Percentiles rank a stretch among this genome's conserved stretches.
Conservation (phyloP, 2,888 invertebrate genomes). For the Caenorhabditis sp. region DNA sequence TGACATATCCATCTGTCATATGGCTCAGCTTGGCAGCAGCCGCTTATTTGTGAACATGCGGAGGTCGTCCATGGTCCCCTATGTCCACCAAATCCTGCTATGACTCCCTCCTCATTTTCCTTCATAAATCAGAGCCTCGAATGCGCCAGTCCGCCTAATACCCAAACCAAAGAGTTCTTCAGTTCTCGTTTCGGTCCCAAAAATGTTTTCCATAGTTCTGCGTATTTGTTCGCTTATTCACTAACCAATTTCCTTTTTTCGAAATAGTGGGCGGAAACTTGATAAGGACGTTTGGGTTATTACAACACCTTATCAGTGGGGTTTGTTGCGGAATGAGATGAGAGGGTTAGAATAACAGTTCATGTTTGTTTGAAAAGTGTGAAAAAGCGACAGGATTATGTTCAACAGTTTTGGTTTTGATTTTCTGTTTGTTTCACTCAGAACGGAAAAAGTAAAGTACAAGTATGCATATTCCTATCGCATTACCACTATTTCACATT, state of each 20-base stretch:
- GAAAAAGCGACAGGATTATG: slow-evolving; percentile 55
- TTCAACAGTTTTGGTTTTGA: slow-evolving; percentile 8
- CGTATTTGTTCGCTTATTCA: neutral
- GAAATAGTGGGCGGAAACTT: slow-evolving; percentile 22
- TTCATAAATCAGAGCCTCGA: slow-evolving; percentile 26
- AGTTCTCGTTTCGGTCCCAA: neutral
- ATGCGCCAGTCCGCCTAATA: neutral
- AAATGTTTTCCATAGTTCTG: neutral
- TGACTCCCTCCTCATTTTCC: slow-evolving; percentile 20
- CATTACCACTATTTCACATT: neutral
- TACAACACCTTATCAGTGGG: slow-evolving; percentile 36
- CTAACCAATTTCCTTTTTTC: neutral
- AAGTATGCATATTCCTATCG: neutral
- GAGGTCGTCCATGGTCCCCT: slow-evolving; percentile 37
- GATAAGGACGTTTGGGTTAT: slow-evolving; percentile 25
- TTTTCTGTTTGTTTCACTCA: neutral
- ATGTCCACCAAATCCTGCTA: neutral
- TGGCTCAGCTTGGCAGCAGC: slow-evolving; percentile 44
- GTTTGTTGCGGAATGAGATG: slow-evolving; percentile 52
- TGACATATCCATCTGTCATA: slow-evolving; percentile 49
- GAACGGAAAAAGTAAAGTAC: slow-evolving; percentile 1
- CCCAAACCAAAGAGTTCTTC: neutral
- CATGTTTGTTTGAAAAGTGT: slow-evolving; percentile 38
- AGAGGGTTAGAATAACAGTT: slow-evolving; percentile 61
- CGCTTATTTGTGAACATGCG: slow-evolving; percentile 43